A percentile compares a stretch with the other conserved stretches of the same genome.
These are phyloP conservation scores for Papilio demoleus DNA, from an alignment of 2,888 invertebrate genomes.

Conservation along the genomic window DNA sequence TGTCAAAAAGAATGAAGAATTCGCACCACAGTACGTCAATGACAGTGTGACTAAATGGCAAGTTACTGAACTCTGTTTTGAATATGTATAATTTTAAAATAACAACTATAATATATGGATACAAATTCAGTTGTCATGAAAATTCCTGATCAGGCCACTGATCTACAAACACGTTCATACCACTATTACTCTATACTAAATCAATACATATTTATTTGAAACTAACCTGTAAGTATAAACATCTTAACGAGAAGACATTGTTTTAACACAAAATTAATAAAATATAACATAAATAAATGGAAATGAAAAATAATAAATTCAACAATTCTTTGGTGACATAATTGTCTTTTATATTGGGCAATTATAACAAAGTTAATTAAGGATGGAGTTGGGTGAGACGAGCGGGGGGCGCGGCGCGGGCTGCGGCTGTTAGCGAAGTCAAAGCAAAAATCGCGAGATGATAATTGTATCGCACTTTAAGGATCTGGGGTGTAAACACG, in stretches of 20 bases:
- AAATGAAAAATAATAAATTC: background rate
- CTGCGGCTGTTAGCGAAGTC: background rate
- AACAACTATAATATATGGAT: no score
- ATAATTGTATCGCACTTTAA: no score
- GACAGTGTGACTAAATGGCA: no score
- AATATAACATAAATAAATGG: background rate
- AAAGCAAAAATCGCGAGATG: background rate
- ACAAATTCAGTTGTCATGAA: no score
- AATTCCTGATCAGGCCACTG: no score
- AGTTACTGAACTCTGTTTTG: background rate
- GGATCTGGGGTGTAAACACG: no score
- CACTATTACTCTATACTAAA: background rate
- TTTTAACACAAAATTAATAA: background rate
- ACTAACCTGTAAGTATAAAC: no score
- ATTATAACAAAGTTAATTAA: background rate
- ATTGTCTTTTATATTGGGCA: background rate
- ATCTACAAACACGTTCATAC: background rate
- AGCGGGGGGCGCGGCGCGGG: background rate
- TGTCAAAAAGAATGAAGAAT: background rate
- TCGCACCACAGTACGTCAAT: background rate
- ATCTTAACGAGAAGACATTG: no score
- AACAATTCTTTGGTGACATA: background rate
- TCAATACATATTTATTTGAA: background rate
- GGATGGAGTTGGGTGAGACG: background rate
- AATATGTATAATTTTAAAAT: background rate